Base-by-base conservation (phyloP, 2,113 vertebrate genomes). In the Pollimyrus isidori region DNA sequence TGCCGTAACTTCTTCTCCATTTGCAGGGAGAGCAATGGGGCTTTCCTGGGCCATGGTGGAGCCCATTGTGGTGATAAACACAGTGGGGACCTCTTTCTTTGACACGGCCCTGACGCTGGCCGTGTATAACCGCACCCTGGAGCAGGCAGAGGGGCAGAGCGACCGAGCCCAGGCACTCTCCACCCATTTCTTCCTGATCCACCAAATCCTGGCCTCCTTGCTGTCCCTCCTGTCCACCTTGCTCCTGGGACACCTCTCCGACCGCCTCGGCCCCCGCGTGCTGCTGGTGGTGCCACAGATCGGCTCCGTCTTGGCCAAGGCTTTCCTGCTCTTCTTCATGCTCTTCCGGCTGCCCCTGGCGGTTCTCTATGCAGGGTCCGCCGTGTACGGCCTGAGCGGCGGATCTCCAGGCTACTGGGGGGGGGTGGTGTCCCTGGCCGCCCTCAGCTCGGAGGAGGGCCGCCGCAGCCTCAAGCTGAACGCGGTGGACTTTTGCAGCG, bases 381-480 rank as follows among this genome's bases (percentile, higher is more conserved):
- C 90, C 23, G 76, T 93, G 13, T 90, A 92, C 58, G 93, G 93
- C 19, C 89, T 94, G 21, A 88, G 90, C 3, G 93, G 93, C 23
- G 93, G 92, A 0, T 84, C 91, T 17, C 90, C 93, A 1, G 91
- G 90, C 39, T 94, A 90, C 85, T 94, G 93, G 93, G 92, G 92
- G 2, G 92, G 92, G 0, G 91, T 94, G 80, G 90, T 90, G 10
- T 89, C 93, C 9, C 42, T 92, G 88, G 91, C 92, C 0, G 89
- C 93, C 0, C 89, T 93, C 80, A 89, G 88, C 86, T 93, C 92
- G 0, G 87, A 56, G 17, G n/a, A 56, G 52, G 89, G 76, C 52
- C 90, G 42, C 48, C 92, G 93, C 50, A 94, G 92, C 10, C 89
- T 94, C 53, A 92, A 92, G 88, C 87, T 94, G 49, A 94, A 93